Conservation (phyloP, 2,797 vertebrate genomes). For the Thaleichthys pacificus region DNA sequence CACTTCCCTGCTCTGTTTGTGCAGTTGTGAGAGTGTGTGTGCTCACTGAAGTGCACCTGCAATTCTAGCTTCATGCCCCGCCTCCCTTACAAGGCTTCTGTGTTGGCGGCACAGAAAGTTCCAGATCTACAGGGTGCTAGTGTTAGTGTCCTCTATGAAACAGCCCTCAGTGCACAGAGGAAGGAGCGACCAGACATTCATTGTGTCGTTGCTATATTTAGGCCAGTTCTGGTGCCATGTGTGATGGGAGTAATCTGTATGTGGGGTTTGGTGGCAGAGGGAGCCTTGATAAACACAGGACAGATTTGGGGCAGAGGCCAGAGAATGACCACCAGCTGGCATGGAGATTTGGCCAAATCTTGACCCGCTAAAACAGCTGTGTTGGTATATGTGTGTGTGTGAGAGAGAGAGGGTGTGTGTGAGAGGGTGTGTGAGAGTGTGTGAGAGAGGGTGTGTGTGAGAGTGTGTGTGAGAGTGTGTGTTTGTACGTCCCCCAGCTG, state of each 20-base stretch:
- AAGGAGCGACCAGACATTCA: neutral
- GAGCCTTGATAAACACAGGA: no score
- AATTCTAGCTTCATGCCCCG: neutral
- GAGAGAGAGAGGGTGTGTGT: neutral
- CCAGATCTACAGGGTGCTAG: no score
- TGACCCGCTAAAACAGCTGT: conserved; percentile 6
- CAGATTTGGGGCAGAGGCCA: neutral
- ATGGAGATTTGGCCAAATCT: neutral
- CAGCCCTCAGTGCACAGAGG: neutral
- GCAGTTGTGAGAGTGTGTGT: conserved; percentile 10
- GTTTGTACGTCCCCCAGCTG: neutral
- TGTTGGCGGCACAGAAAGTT: neutral
- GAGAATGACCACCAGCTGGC: neutral
- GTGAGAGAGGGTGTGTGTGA: neutral
- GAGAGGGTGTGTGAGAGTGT: neutral
- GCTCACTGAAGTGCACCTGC: conserved; percentile 15
- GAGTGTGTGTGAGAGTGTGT: conserved; percentile 3
- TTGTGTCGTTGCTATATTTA: neutral
- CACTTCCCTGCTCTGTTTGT: conserved; percentile 1
- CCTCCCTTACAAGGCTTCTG: neutral
- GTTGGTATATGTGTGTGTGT: conserved; percentile 6
- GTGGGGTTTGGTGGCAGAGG: neutral
- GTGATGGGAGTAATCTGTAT: neutral
- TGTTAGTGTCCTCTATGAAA: neutral
- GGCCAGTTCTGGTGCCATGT: neutral